Conservation (phyloP, 2,797 vertebrate genomes). For the Myioborus melanocephalus region DNA sequence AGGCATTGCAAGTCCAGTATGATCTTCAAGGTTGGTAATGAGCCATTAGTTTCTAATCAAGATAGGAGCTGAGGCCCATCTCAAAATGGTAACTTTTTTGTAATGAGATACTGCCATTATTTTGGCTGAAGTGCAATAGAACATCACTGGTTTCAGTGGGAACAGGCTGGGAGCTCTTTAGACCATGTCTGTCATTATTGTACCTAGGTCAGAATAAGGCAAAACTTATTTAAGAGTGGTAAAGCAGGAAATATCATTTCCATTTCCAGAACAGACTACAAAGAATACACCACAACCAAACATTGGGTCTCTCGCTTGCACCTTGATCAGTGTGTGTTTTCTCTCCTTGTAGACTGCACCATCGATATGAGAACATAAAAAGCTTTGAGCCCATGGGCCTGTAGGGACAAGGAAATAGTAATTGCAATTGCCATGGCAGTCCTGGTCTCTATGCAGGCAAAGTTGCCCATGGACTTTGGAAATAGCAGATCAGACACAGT, state of each 20-base stretch:
- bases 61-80: neutral
- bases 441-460: neutral
- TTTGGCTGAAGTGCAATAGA: neutral
- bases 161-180: neutral
- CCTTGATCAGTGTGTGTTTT: neutral
- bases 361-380: neutral
- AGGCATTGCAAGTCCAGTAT: neutral
- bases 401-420: neutral
- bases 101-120: neutral
- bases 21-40: neutral
- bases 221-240: neutral
- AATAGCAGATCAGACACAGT: neutral
- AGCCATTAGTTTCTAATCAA: slow-evolving; percentile 1
- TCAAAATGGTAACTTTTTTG: neutral
- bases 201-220: neutral
- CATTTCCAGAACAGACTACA: neutral
- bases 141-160: neutral
- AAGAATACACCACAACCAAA: neutral
- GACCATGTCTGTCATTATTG: neutral
- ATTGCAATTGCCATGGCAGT: neutral
- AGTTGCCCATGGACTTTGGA: neutral
- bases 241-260: neutral
- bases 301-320: neutral
- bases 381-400: neutral
- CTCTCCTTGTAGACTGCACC: neutral